phyloP scores from a whole-genome alignment of 2,113 vertebrate genomes.

The Tamias sibiricus region DNA sequence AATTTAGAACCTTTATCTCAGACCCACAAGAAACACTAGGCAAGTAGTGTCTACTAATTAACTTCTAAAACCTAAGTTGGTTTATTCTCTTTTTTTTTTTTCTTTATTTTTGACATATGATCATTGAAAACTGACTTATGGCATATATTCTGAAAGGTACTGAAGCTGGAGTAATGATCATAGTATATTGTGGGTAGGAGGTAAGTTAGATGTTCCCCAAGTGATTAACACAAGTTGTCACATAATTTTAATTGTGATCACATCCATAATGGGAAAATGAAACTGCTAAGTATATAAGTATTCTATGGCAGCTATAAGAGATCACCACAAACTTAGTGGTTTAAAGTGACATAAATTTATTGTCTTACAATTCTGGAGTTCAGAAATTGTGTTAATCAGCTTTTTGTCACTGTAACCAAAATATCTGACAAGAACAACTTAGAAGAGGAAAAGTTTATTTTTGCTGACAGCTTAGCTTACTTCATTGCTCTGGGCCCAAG shows the following conservation, averaged over 20 bases:
- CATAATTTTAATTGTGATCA: background rate
- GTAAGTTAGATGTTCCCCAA: background rate
- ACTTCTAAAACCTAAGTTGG: background rate
- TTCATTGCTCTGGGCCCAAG: no score
- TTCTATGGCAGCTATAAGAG: background rate
- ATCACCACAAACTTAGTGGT: background rate
- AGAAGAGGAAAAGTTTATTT: no score
- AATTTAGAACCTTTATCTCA: no score
- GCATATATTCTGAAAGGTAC: background rate
- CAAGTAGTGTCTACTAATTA: no score
- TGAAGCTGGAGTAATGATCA: background rate
- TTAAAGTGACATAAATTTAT: no score
- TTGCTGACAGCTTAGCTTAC: no score
- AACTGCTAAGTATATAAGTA: background rate
- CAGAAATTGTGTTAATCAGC: no score
- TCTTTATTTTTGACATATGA: background rate
- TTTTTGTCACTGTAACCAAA: no score
- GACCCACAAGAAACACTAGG: no score
- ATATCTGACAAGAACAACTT: no score
- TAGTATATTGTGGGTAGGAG: background rate
- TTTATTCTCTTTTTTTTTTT: background rate
- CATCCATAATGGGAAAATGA: background rate
- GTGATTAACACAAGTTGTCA: background rate
- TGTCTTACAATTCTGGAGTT: no score
- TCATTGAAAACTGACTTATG: background rate